These are phyloP conservation scores for Tridacna gigas DNA, from an alignment of 2,888 invertebrate species.

Conservation along the genomic window DNA sequence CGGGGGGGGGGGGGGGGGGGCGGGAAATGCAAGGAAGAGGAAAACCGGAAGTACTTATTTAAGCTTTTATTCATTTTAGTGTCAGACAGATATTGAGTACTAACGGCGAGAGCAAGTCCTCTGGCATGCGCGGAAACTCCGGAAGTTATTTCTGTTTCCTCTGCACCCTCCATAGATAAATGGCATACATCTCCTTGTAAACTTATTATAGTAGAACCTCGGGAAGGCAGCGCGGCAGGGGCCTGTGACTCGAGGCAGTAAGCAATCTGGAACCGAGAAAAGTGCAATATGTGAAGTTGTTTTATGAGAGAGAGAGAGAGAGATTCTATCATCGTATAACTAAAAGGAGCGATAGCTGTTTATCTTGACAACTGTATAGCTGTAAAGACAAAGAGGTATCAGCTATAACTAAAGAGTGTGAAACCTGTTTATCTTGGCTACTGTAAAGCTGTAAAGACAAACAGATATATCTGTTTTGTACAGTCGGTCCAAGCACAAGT, in stretches of 20 bases:
- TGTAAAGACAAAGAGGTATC: not conserved
- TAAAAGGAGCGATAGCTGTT: not conserved
- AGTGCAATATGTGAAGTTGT: not conserved
- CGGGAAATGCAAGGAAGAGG: too few relatives aligned
- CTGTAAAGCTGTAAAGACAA: too few relatives aligned
- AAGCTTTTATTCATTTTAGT: too few relatives aligned
- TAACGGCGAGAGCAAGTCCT: too few relatives aligned
- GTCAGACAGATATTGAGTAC: too few relatives aligned
- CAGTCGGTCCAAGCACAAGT: too few relatives aligned
- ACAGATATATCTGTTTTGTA: too few relatives aligned
- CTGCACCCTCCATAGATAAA: conserved; percentile 3
- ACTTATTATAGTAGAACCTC: not conserved
- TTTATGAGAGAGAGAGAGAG: not conserved
- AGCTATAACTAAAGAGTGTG: too few relatives aligned
- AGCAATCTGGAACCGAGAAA: not conserved
- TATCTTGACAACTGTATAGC: not conserved
- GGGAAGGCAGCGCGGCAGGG: not conserved
- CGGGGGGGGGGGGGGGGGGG: too few relatives aligned
- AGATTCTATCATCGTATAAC: not conserved
- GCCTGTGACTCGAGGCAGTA: not conserved
- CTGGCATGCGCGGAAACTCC: not conserved
- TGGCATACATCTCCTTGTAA: not conserved
- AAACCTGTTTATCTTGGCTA: too few relatives aligned
- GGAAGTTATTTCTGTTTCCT: conserved; percentile 9
- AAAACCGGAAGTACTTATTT: too few relatives aligned